Evolutionary conservation across 1,140 invertebrate genomes (phyloP), one percentile per base, ranked within the genome.

Genomic region (Drosophila fuyamai): DNA sequence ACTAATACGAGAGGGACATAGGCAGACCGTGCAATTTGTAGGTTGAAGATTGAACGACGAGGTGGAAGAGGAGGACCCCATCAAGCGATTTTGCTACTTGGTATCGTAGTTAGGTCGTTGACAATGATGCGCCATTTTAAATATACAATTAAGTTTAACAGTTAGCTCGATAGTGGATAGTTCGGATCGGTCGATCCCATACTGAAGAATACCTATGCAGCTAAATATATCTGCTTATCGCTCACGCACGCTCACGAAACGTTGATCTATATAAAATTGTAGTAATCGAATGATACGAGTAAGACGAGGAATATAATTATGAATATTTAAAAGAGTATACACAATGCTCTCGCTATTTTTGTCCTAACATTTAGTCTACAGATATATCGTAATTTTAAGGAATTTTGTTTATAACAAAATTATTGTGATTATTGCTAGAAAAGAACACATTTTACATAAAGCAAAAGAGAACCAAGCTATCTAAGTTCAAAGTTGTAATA

Each of bases 401-500:
- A 83, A 88, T 89, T 89, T 89, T 89, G 84, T 89, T 89, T 84
- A 89, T 89, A 89, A 89, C 84, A 89, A 89, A 89, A 89, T 89
- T 84, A 89, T 89, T 89, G 84, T 89, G 84, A 89, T 89, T 89
- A 89, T 83, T 89, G 84, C 84, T 89, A 89, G 84, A 89, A 89
- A 89, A 89, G 77, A 89, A 89, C 84, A 89, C 84, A 89, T 89
- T 86, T 89, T 89, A 89, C 80, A 89, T 80, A 66, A 88, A 80
- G 63, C 75, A 73, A 84, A 83, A 82, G 51, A 70, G 67, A 71
- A 71, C 67, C 54, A 88, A 88, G 71, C 79, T 76, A 88, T 86
- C 79, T 82, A 86, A 86, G 83, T 88, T 86, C 81, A 73, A 83
- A 86, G 77, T 89, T 88, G 77, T 84, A 88, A 88, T 84, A 89